Conservation (phyloP, 2,888 invertebrate species). For the Hirtodrosophila duncani region DNA sequence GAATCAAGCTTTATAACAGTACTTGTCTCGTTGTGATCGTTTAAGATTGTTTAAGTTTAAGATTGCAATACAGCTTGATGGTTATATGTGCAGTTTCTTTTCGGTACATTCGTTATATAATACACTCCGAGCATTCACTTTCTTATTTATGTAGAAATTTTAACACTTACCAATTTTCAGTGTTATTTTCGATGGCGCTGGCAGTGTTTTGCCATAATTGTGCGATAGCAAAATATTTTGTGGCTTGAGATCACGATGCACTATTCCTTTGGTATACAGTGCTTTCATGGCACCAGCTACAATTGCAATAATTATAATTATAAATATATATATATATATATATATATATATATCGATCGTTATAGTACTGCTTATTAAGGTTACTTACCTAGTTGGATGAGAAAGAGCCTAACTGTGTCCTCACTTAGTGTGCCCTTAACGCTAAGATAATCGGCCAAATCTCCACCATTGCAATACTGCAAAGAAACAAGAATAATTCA, state of each 20-base stretch:
- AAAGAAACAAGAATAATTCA: slow-evolving; percentile 67
- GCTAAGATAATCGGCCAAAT: slow-evolving; percentile 97
- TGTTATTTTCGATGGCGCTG: slow-evolving; percentile 88
- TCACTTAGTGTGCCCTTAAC: slow-evolving; percentile 97
- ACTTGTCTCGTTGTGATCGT: too few relatives aligned
- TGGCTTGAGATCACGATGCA: slow-evolving; percentile 99
- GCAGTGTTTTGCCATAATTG: slow-evolving; percentile 78
- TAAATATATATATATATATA: neutral
- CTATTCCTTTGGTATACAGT: slow-evolving; percentile 97
- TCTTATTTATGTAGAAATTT: too few relatives aligned
- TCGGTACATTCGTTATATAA: too few relatives aligned
- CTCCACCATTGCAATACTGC: slow-evolving; percentile 99
- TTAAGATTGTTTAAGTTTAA: too few relatives aligned
- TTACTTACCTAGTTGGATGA: slow-evolving; percentile 92
- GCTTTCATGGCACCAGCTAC: slow-evolving; percentile 98
- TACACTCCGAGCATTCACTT: too few relatives aligned
- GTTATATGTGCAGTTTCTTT: too few relatives aligned
- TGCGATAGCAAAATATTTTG: slow-evolving; percentile 98
- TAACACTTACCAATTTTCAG: slow-evolving; percentile 91
- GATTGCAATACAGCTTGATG: too few relatives aligned
- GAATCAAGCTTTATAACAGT: too few relatives aligned
- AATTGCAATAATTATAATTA: slow-evolving; percentile 25
- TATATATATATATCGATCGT: too few relatives aligned
- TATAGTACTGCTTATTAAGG: too few relatives aligned
- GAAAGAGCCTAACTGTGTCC: slow-evolving; percentile 96